Percentiles rank a stretch among this genome's conserved stretches.
phyloP scores from a whole-genome alignment of 2,888 invertebrate genomes.

The Idaea dimidiata region DNA sequence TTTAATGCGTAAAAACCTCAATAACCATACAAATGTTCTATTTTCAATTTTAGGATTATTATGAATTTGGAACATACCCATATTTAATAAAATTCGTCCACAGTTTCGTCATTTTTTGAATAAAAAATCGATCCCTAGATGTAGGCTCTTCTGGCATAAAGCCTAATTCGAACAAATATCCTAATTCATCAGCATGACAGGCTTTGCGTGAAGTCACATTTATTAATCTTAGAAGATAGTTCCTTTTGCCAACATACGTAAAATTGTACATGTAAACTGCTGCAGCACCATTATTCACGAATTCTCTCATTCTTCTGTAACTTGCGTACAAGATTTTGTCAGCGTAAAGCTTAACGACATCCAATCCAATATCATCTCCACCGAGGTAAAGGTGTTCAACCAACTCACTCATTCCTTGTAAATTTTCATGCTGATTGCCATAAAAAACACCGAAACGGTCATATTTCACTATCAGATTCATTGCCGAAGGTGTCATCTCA shows the following conservation, averaged over 20 bases:
- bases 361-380: conserved; percentile 25
- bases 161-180: conserved; percentile 41
- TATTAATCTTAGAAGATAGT: conserved; percentile 26
- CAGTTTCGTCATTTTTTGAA: conserved; percentile 36
- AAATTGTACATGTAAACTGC: conserved; percentile 41
- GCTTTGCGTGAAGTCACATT: conserved; percentile 37
- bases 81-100: conserved; percentile 49
- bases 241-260: conserved; percentile 40
- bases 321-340: conserved; percentile 37
- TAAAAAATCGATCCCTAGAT: conserved; percentile 34
- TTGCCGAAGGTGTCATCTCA: neutral
- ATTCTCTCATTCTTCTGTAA: conserved; percentile 33
- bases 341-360: conserved; percentile 31
- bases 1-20: too few relatives aligned
- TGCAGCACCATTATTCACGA: conserved; percentile 28
- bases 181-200: conserved; percentile 43
- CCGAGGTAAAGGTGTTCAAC: conserved; percentile 39
- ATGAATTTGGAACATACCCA: conserved; percentile 28
- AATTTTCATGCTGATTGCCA: conserved; percentile 25
- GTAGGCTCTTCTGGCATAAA: conserved; percentile 23
- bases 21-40: too few relatives aligned
- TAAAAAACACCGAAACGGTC: conserved; percentile 20
- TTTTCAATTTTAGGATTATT: too few relatives aligned
- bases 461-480: conserved; percentile 8
- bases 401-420: conserved; percentile 26